These are phyloP conservation scores for Protomyctophum bolini DNA, from an alignment of 2,113 vertebrate genomes.

Conservation along the genomic window DNA sequence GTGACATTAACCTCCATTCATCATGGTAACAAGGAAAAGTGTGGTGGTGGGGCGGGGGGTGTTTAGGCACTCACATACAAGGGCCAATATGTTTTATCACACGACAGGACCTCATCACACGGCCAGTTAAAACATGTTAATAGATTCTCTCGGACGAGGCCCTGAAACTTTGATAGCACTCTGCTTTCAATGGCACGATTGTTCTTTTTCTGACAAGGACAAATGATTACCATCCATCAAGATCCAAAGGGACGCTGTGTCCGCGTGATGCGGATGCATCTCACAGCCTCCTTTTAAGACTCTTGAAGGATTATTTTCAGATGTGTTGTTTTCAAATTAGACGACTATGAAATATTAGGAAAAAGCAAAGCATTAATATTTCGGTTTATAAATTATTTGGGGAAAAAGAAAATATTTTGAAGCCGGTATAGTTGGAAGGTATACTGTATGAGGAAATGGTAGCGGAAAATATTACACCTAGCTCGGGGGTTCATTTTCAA, in stretches of 20 bases:
- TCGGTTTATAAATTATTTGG: too few relatives aligned
- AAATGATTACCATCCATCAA: conserved; percentile 94
- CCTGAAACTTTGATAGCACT: conserved; percentile 90
- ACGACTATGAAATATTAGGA: too few relatives aligned
- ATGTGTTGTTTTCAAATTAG: too few relatives aligned
- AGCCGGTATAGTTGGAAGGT: neutral
- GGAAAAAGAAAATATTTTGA: neutral
- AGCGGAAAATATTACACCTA: conserved; percentile 76
- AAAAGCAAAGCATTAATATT: too few relatives aligned
- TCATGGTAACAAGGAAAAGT: conserved; percentile 24
- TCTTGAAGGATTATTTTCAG: too few relatives aligned
- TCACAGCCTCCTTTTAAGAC: conserved; percentile 39
- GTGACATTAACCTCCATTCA: conserved; percentile 37
- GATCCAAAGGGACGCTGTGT: conserved; percentile 79
- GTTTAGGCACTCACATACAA: conserved; percentile 12
- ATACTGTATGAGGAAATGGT: conserved; percentile 42
- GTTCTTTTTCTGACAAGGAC: conserved; percentile 88
- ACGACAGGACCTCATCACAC: conserved; percentile 43
- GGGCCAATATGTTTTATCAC: conserved; percentile 81
- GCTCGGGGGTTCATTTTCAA: conserved; percentile 78
- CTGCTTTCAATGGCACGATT: conserved; percentile 87
- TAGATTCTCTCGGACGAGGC: conserved; percentile 84
- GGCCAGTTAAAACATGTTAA: conserved; percentile 81
- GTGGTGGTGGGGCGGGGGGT: conserved; percentile 11
- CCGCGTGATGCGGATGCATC: conserved; percentile 74